Evolutionary conservation across 2,797 vertebrate genomes (phyloP), one percentile per base, ranked within the genome.

Genomic region (Chaetophractus vellerosus): DNA sequence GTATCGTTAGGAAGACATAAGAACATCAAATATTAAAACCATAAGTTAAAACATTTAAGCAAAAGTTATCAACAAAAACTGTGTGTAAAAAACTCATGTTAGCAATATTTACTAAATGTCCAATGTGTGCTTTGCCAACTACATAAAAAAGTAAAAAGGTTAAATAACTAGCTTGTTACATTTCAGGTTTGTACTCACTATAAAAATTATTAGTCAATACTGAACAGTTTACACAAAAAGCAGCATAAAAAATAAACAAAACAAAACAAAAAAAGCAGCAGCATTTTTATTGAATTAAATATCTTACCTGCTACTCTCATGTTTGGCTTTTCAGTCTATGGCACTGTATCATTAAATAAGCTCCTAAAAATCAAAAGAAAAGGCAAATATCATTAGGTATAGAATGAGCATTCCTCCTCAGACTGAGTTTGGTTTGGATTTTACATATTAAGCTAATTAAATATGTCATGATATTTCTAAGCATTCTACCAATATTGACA

Each of bases 251-350:
- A 45, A 3, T 38, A 38, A 38, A 38, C 38, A 4, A 38, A 45
- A 45, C 10, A 45, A 45, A 45, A 45, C 7, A 95, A 57, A 74
- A 82, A 21, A 95, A 91, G 26, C 14, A 63, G 76, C 72, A 33
- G 0, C 81, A 92, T 11, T 87, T 61, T 33, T 76, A 92, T 18
- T 21, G 14, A 41, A 59, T 87, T 80, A 59, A 85, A 23, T 28
- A 16, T 87, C 98, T 97, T 98, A 99, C 98, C 98, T 98, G 98
- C 98, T 98, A 99, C 98, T 97, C 98, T 98, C 98, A 99, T 99
- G 96, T 97, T 98, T 98, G 95, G 33, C 89, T 97, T 97, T 97
- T 90, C 95, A 96, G 63, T 63, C 92, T 97, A 83, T 63, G 79
- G 96, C 74, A 87, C 95, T 80, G 96, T 26, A 78, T 95, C 96